Percentiles rank a stretch among this genome's conserved stretches.
phyloP scores from a whole-genome alignment of 2,797 vertebrate species.

The Leptatherina wallacei region DNA sequence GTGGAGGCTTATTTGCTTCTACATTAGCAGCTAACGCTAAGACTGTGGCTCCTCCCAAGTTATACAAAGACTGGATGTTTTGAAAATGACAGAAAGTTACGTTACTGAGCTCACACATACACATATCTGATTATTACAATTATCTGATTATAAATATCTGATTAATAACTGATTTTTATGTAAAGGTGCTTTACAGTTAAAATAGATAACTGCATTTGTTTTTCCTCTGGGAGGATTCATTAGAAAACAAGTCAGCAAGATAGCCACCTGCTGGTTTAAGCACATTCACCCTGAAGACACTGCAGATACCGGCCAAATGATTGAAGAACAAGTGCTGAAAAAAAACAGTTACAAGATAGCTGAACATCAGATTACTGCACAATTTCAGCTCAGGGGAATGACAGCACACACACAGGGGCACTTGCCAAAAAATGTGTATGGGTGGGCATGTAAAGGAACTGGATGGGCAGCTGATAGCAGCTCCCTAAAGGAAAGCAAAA shows the following conservation, averaged over 20 bases:
- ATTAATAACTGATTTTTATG: not conserved
- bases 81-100: too few species aligned
- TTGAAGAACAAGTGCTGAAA: not conserved
- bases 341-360: not conserved
- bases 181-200: not conserved
- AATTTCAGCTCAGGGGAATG: not conserved
- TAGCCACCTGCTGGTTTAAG: not conserved
- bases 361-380: not conserved
- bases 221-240: not conserved
- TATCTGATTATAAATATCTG: not conserved
- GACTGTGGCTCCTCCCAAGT: too few species aligned
- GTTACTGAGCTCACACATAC: too few species aligned
- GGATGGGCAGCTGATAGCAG: not conserved
- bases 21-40: too few species aligned
- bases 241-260: not conserved
- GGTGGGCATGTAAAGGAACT: constrained; percentile 29
- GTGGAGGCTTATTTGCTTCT: too few species aligned
- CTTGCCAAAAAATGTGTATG: constrained; percentile 21
- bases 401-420: constrained; percentile 10
- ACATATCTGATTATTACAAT: too few species aligned
- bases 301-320: not conserved
- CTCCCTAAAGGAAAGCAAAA: not conserved
- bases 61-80: too few species aligned
- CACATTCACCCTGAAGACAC: not conserved
- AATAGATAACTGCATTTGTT: not conserved